Conservation (phyloP, 2,888 invertebrate genomes). For the Drosophila siamana region DNA sequence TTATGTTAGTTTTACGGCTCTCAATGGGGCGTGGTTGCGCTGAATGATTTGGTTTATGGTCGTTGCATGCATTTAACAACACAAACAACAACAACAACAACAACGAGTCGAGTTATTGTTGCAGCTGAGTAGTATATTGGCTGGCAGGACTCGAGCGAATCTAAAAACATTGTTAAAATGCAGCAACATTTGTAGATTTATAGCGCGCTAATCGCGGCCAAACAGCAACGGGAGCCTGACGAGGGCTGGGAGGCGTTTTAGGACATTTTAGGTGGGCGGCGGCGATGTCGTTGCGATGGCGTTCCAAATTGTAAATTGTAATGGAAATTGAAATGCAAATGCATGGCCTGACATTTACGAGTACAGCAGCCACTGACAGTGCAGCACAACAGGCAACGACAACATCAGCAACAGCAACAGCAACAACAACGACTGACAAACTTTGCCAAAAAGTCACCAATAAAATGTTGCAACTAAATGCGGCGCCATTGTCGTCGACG, state of each 20-base stretch:
- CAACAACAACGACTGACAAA: conserved; percentile 34
- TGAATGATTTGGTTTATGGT: conserved; percentile 78
- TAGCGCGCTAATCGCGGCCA: conserved; percentile 80
- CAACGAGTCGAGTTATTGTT: not conserved
- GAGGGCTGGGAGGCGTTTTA: conserved; percentile 23
- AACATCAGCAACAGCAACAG: conserved; percentile 16
- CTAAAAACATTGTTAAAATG: conserved; percentile 77
- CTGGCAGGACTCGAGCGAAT: conserved; percentile 39
- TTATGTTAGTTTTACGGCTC: conserved; percentile 58
- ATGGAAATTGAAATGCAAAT: conserved; percentile 82
- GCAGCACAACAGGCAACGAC: conserved; percentile 48
- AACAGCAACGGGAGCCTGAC: conserved; percentile 65
- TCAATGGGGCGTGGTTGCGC: conserved; percentile 65
- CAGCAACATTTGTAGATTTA: conserved; percentile 79
- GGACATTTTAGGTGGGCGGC: conserved; percentile 55
- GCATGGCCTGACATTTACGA: conserved; percentile 77
- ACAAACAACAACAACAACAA: conserved; percentile 31
- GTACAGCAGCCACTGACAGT: conserved; percentile 62
- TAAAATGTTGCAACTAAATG: conserved; percentile 82
- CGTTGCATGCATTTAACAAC: conserved; percentile 75
- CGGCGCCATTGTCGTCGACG: conserved; percentile 68
- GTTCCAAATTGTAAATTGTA: conserved; percentile 72
- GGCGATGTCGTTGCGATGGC: conserved; percentile 25
- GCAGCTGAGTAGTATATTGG: conserved; percentile 55
- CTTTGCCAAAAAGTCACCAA: conserved; percentile 78